Evolutionary conservation across 2,797 vertebrate species (phyloP).

Genomic region (Semaprochilodus insignis): DNA sequence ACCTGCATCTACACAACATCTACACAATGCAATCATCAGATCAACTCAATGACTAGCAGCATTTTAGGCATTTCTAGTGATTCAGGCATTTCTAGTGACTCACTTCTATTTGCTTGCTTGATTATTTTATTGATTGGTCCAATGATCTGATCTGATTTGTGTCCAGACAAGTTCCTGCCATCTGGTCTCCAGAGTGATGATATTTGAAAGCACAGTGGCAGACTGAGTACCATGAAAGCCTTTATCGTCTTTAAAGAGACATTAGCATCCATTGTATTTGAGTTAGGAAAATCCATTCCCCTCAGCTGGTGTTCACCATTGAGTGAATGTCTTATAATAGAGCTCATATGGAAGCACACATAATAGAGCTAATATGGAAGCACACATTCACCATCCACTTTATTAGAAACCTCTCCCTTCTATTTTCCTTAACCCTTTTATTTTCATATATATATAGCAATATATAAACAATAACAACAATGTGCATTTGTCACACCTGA

Average conservation of each 20-base stretch:
- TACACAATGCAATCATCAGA: not conserved
- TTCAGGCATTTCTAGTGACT: not conserved
- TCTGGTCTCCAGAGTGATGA: not conserved
- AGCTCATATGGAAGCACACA: not conserved
- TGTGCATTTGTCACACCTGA: too few relatives aligned
- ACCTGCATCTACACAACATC: not conserved
- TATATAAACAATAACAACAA: too few relatives aligned
- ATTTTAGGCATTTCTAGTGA: not conserved
- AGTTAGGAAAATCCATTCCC: not conserved
- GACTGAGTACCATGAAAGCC: slow-evolving; percentile 10
- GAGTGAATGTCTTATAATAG: not conserved
- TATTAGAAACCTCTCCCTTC: too few relatives aligned
- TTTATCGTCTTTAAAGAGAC: not conserved
- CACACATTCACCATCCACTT: too few relatives aligned
- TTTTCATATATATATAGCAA: too few relatives aligned
- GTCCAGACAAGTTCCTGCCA: not conserved
- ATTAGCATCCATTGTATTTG: slow-evolving; percentile 3
- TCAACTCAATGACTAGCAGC: not conserved
- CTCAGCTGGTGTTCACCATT: not conserved
- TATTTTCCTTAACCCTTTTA: too few relatives aligned
- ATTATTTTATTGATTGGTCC: slow-evolving; percentile 7
- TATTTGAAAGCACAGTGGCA: slow-evolving; percentile 1
- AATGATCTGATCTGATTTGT: not conserved
- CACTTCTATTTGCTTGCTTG: not conserved
- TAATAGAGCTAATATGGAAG: too few relatives aligned